A percentile compares a stretch with the other conserved stretches of the same genome.
Conservation (phyloP, 2,113 vertebrate genomes). For the Rallus limicola region DNA sequence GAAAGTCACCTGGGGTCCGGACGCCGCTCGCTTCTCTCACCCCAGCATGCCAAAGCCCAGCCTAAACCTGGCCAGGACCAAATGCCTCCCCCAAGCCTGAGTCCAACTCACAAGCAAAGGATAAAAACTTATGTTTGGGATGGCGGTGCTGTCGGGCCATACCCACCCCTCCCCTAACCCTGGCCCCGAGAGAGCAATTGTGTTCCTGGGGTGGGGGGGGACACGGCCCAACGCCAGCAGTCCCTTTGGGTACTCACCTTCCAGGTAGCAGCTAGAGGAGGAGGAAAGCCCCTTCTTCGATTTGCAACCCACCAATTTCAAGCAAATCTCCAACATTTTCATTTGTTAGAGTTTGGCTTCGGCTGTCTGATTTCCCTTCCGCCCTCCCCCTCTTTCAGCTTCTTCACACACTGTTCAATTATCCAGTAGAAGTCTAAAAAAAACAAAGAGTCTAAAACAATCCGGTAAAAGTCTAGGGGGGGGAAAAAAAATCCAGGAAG, state of each 20-base stretch:
- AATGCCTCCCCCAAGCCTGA: background rate
- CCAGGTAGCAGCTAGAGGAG: slow-evolving; percentile 96
- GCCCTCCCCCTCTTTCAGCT: background rate
- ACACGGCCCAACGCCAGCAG: background rate
- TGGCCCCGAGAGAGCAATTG: no score
- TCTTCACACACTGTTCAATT: background rate
- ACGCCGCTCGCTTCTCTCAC: background rate
- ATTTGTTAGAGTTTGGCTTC: slow-evolving; percentile 79
- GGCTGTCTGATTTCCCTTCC: background rate
- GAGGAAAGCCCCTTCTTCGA: slow-evolving; percentile 97
- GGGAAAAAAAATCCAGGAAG: background rate
- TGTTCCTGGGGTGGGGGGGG: background rate
- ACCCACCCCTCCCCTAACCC: background rate
- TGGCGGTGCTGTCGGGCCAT: fast-evolving
- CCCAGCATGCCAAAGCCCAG: background rate
- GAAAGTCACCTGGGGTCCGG: slow-evolving; percentile 63
- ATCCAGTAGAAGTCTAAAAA: background rate
- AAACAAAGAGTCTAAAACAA: background rate
- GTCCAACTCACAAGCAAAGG: background rate
- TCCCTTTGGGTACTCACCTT: slow-evolving; percentile 83
- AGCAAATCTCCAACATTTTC: slow-evolving; percentile 99
- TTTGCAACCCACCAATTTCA: slow-evolving; percentile 99
- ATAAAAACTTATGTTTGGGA: background rate
- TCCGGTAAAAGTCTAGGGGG: background rate
- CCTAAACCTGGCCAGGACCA: background rate